Evolutionary conservation across 1,140 invertebrate species (phyloP).

Genomic region (Potamilus streckersoni): DNA sequence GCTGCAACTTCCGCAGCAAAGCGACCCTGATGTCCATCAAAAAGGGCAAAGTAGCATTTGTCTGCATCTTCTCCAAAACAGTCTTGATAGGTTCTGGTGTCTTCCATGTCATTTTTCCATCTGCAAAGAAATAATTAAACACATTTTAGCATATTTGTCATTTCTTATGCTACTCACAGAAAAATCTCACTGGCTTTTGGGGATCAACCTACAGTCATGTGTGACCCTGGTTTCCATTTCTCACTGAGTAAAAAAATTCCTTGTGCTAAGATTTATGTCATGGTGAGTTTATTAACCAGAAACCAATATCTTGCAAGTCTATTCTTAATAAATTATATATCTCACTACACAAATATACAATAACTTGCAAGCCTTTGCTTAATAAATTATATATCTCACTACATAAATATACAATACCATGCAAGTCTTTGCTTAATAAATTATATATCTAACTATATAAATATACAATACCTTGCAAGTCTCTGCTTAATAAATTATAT

Average conservation of each 20-base stretch:
- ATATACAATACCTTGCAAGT: no score
- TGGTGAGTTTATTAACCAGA: neutral
- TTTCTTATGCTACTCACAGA: no score
- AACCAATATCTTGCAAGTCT: neutral
- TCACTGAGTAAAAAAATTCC: no score
- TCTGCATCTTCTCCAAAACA: slow-evolving; percentile 61
- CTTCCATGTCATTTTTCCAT: slow-evolving; percentile 65
- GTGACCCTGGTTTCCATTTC: no score
- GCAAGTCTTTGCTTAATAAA: no score
- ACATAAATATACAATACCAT: no score
- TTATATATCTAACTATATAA: no score
- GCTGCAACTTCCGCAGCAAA: slow-evolving; percentile 61
- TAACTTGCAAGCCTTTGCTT: no score
- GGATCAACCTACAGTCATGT: no score
- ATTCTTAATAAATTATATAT: neutral
- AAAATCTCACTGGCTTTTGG: no score
- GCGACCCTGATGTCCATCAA: slow-evolving; percentile 64
- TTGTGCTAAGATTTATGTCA: neutral
- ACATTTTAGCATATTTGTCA: neutral
- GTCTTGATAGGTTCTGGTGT: slow-evolving; percentile 61
- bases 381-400: no score
- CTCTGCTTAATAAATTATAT: no score
- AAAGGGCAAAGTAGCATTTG: slow-evolving; percentile 64
- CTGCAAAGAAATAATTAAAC: slow-evolving; percentile 5
- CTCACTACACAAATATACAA: neutral